Conservation (phyloP, 1,140 invertebrate genomes). For the Achatina immaculata region DNA sequence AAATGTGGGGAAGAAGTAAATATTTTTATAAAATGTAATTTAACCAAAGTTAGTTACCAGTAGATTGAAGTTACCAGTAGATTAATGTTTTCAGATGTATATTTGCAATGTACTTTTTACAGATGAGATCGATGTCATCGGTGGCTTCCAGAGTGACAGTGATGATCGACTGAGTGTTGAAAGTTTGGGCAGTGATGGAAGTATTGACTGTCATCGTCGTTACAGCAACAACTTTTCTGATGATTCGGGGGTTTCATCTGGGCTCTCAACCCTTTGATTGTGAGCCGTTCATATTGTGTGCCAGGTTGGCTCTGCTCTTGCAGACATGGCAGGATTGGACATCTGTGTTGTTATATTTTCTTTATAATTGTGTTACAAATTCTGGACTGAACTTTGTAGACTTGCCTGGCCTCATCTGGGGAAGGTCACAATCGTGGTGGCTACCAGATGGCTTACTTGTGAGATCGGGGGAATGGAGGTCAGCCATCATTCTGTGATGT, state of each 20-base stretch:
- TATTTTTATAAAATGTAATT: too few relatives aligned
- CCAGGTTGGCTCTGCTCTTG: neutral
- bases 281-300: neutral
- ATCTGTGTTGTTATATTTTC: constrained; percentile 11
- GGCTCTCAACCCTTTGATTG: constrained; percentile 29
- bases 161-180: constrained; percentile 75
- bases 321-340: neutral
- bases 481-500: neutral
- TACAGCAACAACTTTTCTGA: constrained; percentile 34
- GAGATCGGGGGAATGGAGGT: neutral
- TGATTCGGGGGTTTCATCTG: constrained; percentile 29
- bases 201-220: constrained; percentile 44
- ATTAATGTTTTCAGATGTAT: too few relatives aligned
- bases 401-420: neutral
- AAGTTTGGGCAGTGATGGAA: constrained; percentile 56
- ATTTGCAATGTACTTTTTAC: too few relatives aligned
- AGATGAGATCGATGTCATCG: constrained; percentile 91
- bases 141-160: constrained; percentile 87
- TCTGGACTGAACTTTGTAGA: neutral
- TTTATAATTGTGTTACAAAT: neutral
- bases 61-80: too few relatives aligned
- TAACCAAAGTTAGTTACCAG: too few relatives aligned
- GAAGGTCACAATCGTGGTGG: neutral
- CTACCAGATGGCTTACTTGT: neutral
- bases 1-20: too few relatives aligned